phyloP scores from a whole-genome alignment of 2,113 vertebrate genomes.

The Glaucomys volans region DNA sequence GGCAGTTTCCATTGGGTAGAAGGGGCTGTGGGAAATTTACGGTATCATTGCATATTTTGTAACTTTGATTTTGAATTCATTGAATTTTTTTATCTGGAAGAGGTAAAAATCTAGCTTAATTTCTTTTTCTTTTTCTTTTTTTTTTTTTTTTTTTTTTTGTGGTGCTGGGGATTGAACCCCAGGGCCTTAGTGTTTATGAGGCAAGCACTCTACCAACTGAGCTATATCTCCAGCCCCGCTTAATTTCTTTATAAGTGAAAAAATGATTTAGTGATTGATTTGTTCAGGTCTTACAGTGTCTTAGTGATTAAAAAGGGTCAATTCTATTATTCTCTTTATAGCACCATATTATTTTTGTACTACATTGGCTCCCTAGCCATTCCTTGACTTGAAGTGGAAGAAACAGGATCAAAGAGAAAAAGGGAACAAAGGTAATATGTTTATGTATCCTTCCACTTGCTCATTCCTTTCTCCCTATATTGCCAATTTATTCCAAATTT shows the following conservation, averaged over 20 bases:
- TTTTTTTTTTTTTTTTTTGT: too few species aligned
- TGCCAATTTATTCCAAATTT: constrained; percentile 18
- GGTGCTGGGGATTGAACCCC: too few species aligned
- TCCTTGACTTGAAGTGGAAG: constrained; percentile 48
- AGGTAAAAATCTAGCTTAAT: constrained; percentile 21
- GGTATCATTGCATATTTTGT: not conserved
- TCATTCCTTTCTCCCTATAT: constrained; percentile 5
- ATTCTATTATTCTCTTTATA: constrained; percentile 48
- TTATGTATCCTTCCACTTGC: not conserved
- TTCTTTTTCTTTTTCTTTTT: too few species aligned
- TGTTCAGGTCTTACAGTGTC: constrained; percentile 33
- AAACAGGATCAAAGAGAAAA: constrained; percentile 49
- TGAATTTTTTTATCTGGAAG: constrained; percentile 16
- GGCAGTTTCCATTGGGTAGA: not conserved
- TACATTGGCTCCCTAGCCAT: not conserved
- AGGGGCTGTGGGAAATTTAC: not conserved
- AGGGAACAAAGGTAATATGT: constrained; percentile 19
- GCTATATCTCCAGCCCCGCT: too few species aligned
- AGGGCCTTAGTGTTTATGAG: too few species aligned
- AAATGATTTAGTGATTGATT: constrained; percentile 19
- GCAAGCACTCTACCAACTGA: too few species aligned
- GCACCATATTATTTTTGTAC: constrained; percentile 19
- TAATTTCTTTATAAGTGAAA: constrained; percentile 30
- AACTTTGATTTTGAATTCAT: constrained; percentile 50
- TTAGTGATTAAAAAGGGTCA: constrained; percentile 37